Evolutionary conservation across 2,888 invertebrate species (phyloP), one percentile per base, ranked within the genome.

Genomic region (Branchipolynoe longqiensis): DNA sequence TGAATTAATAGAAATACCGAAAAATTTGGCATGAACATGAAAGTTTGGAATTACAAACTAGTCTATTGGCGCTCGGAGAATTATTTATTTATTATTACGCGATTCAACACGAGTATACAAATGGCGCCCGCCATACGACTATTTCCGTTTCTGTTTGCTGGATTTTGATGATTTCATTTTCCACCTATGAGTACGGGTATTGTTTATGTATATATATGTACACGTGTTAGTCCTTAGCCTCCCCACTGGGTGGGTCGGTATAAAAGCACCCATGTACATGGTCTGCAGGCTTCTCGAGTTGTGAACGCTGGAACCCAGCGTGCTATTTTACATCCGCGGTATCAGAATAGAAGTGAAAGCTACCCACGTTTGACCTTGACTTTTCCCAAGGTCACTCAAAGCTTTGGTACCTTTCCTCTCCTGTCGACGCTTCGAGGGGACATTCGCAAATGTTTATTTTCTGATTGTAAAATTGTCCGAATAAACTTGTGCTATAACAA

Each of bases 371-470:
- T 59, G 14, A 59, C 59, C 59, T 8, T n/a, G 62, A 62, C 18
- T 31, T 62, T n/a, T n/a, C 31, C 31, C 12, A 62, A 18, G 62
- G n/a, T 25, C 62, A 62, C 62, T 22, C 6, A 36, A 33, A 36
- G 38, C 36, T 33, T 69, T 36, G 69, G 36, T 69, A 69, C 33
- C 38, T 31, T 62, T 6, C 33, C 69, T 36, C 18, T 38, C 38
- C 69, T 69, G 69, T 33, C 38, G 14, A 36, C 25, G 69, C 69
- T 69, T 69, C 31, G 18, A 69, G 36, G n/a, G 38, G 69, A 69
- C 69, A 38, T 36, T 33, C 38, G 69, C 78, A 78, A 78, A 54
- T 78, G 78, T 78, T 78, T 78, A 78, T 78, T 78, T 78, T 78
- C 78, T 48, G 78, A 41, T 78, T 25, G 78, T 78, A 48, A 48